Percentiles rank a stretch among this genome's conserved stretches.
Evolutionary conservation across 2,888 invertebrate species (phyloP).

Genomic region (Mechanitis messenoides): DNA sequence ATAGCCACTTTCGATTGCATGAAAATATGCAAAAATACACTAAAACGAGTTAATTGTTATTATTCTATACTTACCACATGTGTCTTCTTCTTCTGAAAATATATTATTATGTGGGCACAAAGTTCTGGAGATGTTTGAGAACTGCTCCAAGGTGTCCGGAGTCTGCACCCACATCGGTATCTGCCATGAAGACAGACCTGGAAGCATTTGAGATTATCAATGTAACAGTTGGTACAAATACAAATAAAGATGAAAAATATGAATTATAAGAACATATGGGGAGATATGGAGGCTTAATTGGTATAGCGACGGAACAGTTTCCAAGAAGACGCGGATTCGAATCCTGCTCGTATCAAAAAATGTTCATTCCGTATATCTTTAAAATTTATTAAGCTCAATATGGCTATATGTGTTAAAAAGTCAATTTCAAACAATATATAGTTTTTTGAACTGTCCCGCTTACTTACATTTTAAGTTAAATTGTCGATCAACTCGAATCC

Average conservation of each 20-base stretch:
- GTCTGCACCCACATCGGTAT: slow-evolving; percentile 80
- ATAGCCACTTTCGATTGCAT: not conserved
- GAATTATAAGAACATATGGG: too few species aligned
- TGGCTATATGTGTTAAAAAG: too few species aligned
- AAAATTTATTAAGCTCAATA: too few species aligned
- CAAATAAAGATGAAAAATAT: too few species aligned
- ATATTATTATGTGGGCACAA: slow-evolving; percentile 78
- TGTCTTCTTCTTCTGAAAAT: slow-evolving; percentile 56
- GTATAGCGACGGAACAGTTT: too few species aligned
- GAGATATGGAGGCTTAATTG: too few species aligned
- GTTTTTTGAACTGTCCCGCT: too few species aligned
- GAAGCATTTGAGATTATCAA: not conserved
- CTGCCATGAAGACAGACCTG: slow-evolving; percentile 87
- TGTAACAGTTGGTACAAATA: too few species aligned
- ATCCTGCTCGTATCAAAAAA: too few species aligned
- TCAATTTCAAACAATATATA: too few species aligned
- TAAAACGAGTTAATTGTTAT: not conserved
- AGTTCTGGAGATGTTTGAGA: slow-evolving; percentile 77
- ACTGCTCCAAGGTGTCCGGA: slow-evolving; percentile 68
- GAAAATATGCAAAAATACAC: not conserved
- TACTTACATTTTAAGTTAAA: not conserved
- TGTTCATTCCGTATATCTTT: too few species aligned
- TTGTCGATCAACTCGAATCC: not conserved
- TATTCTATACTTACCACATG: slow-evolving; percentile 50
- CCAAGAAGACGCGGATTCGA: too few species aligned